Evolutionary conservation across 2,888 invertebrate species (phyloP).

Genomic region (Zygaena filipendulae): DNA sequence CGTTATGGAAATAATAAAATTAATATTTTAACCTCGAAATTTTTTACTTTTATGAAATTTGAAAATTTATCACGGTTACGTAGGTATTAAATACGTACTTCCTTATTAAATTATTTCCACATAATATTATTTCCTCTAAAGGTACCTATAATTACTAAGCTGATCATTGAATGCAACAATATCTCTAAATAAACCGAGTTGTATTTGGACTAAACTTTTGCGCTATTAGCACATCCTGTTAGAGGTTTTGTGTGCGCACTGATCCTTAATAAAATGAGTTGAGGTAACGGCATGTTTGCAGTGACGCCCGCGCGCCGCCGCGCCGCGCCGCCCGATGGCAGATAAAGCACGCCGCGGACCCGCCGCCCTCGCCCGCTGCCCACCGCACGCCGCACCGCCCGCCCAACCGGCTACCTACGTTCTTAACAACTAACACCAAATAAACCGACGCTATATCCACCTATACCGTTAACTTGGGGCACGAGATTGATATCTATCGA

Average conservation of each 20-base stretch:
- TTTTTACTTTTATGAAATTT: too few species aligned
- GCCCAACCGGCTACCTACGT: slow-evolving; percentile 18
- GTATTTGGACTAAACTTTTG: too few species aligned
- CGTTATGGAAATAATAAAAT: too few species aligned
- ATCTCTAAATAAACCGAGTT: slow-evolving; percentile 6
- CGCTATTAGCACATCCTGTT: slow-evolving; percentile 41
- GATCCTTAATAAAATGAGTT: slow-evolving; percentile 59
- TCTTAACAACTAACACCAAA: slow-evolving; percentile 46
- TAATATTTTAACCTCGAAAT: too few species aligned
- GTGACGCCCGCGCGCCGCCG: slow-evolving; percentile 41
- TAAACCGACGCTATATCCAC: too few species aligned
- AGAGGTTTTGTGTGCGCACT: slow-evolving; percentile 31
- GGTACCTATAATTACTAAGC: too few species aligned
- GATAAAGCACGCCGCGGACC: slow-evolving; percentile 58
- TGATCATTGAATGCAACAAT: slow-evolving; percentile 2
- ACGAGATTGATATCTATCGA: neutral
- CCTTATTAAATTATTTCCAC: too few species aligned
- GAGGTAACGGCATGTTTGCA: slow-evolving; percentile 60
- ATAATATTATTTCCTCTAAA: too few species aligned
- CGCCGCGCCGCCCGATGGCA: too few species aligned
- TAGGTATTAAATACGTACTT: too few species aligned
- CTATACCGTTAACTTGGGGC: slow-evolving; percentile 10
- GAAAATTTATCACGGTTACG: too few species aligned
- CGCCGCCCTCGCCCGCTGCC: slow-evolving; percentile 19
- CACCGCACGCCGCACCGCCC: slow-evolving; percentile 33